Percentiles rank a stretch among this genome's conserved stretches.
These are phyloP conservation scores for Morinoia aosen DNA, from an alignment of 2,888 invertebrate genomes.

Conservation along the genomic window DNA sequence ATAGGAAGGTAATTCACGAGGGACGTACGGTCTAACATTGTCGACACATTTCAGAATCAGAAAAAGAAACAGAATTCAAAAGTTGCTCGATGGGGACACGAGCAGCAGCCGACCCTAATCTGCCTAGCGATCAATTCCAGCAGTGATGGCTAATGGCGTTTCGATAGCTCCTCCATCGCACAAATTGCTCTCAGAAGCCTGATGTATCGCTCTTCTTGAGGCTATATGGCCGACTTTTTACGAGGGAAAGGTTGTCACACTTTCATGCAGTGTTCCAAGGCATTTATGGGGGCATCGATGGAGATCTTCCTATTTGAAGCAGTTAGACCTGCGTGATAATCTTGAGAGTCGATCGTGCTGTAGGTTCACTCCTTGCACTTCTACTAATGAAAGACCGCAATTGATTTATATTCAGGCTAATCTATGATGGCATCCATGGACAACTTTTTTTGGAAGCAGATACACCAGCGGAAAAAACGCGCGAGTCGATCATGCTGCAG, in stretches of 20 bases:
- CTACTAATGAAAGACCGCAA: background rate
- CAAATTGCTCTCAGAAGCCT: constrained; percentile 38
- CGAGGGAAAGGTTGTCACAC: background rate
- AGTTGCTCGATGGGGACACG: background rate
- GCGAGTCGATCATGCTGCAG: too few relatives aligned
- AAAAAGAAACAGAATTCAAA: background rate
- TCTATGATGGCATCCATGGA: too few relatives aligned
- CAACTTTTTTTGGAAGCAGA: too few relatives aligned
- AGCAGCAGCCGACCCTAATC: constrained; percentile 1
- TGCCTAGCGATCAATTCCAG: background rate
- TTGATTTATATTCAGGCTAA: too few relatives aligned
- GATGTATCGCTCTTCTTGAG: background rate
- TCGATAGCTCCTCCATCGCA: constrained; percentile 21
- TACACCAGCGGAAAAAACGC: too few relatives aligned
- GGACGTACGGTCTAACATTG: background rate
- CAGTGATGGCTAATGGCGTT: constrained; percentile 35
- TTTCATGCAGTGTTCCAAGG: background rate
- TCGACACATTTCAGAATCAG: background rate
- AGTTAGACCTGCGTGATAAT: background rate
- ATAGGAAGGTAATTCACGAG: background rate
- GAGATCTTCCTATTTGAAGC: background rate
- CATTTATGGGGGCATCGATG: background rate
- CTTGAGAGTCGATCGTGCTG: background rate
- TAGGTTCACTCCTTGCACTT: background rate
- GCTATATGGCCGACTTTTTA: background rate